Evolutionary conservation across 64 coral and sea anemone species (phyloP), one percentile per base, ranked within the genome.

Genomic region (Montipora sp.): DNA sequence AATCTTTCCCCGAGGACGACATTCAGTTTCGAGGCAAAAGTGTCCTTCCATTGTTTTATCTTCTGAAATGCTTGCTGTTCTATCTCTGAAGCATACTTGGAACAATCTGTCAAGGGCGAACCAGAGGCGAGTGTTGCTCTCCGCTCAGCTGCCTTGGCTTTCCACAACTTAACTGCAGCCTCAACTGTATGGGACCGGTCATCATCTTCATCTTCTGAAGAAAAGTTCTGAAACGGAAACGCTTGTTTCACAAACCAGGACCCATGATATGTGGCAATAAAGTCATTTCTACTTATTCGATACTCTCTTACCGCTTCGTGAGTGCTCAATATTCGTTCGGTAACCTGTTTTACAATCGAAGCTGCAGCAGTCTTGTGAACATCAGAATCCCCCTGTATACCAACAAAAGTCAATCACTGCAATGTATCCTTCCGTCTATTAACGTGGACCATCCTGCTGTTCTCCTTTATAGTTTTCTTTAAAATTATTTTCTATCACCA

Each of bases 1-100:
- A 20, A 69, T 90, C 83, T 75, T 18, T 84, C 71, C 20, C 88
- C 80, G 15, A 94, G 83, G 46, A 94, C 80, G 48, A 78, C 90
- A 8, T 94, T 77, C 5, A 94, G 74, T 83, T 94, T 94, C 14
- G 76, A 80, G 8, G 88, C 87, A 67, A 94, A 94, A 11, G 76
- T 77, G 8, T 81, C 47, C 22, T 94, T 94, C 93, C 93, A 94
- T 49, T 94, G 21, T 51, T 63, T 94, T 7, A 94, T 94, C 51
- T 78, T 94, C 18, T 88, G 61, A 78, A 94, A 94, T 46, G 93
- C 93, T 86, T 94, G 87, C 22, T 90, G 88, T 50, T 94, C 93
- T 46, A 94, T 81, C n/a, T 90, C 58, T 8, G 93, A 94, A 77
- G 93, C 93, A 22, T 90, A 94, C 46, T 94, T 94, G 20, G 93